Evolutionary conservation across 1,140 invertebrate species (phyloP), one percentile per base, ranked within the genome.

Genomic region (Cydia pomonella): DNA sequence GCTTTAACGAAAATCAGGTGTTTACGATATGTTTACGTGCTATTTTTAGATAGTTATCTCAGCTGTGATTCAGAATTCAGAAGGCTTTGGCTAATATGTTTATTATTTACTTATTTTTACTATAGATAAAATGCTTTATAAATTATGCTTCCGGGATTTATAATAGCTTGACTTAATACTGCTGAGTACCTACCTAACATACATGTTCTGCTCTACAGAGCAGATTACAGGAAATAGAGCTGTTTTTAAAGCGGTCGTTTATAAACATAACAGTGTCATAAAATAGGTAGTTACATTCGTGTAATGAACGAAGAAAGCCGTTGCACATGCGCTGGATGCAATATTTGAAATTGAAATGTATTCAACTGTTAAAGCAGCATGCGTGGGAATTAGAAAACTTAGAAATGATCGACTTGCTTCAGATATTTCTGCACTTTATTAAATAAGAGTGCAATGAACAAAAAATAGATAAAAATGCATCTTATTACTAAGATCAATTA

Each of bases 41-140:
- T 72, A 72, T 47, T 47, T 47, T 41, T 72, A 72, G 71, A n/a
- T 23, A 29, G 21, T 72, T 72, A 41, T 47, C 33, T 72, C 71
- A 72, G 38, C 16, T 27, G 38, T 72, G 69, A 72, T 72, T 47
- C 69, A 72, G 21, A 23, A 72, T 72, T 72, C 71, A 72, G 23
- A 25, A 47, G 18, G 71, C 25, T 63, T 13, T 21, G 21, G 62
- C 23, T 63, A 27, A 59, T 59, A 16, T 59, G 53, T 59, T 59
- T 50, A 16, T 27, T 29, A 69, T 69, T 69, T 69, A 64, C 12
- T 64, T 27, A 25, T 27, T 18, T 64, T 1, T 64, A 12, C 29
- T 64, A 27, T 29, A n/a, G 5, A 53, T 3, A 62, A n/a, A 62
- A 33, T 4, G 29, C 29, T 33, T 59, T 59, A 7, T 59, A 59